phyloP scores from a whole-genome alignment of 2,888 invertebrate species.

The Lydus trimaculatus region DNA sequence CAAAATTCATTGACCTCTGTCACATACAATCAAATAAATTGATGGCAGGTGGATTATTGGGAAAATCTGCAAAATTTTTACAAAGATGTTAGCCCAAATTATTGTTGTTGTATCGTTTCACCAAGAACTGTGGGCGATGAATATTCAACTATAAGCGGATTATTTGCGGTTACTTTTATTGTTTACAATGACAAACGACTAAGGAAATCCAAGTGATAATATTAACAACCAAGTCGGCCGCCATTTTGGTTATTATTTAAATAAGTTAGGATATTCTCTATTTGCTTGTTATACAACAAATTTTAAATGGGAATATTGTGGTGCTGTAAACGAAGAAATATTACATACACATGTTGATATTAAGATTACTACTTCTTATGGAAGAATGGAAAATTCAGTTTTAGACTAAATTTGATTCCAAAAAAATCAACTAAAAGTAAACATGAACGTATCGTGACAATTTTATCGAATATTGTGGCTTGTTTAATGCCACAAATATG shows the following conservation, averaged over 20 bases:
- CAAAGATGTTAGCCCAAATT: no score
- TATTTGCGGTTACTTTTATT: constrained; percentile 18
- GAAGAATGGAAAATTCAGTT: no score
- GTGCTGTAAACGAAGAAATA: constrained; percentile 26
- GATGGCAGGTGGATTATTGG: no score
- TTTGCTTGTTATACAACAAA: no score
- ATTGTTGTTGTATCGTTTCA: no score
- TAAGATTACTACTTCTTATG: constrained; percentile 13
- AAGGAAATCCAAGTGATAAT: background rate
- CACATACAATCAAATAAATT: background rate
- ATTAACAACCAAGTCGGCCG: background rate
- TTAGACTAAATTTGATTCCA: background rate
- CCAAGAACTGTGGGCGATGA: no score
- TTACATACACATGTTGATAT: constrained; percentile 31
- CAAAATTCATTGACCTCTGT: background rate
- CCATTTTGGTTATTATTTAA: background rate
- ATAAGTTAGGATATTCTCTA: background rate
- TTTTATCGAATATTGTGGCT: background rate
- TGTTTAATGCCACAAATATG: background rate
- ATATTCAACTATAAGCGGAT: constrained; percentile 22
- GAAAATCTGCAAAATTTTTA: no score
- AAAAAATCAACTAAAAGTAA: background rate
- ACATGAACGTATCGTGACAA: no score
- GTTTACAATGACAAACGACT: constrained; percentile 11
- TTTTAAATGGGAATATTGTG: no score